Conservation (phyloP, 1,140 invertebrate genomes). For the Muscidifurax raptorellus region DNA sequence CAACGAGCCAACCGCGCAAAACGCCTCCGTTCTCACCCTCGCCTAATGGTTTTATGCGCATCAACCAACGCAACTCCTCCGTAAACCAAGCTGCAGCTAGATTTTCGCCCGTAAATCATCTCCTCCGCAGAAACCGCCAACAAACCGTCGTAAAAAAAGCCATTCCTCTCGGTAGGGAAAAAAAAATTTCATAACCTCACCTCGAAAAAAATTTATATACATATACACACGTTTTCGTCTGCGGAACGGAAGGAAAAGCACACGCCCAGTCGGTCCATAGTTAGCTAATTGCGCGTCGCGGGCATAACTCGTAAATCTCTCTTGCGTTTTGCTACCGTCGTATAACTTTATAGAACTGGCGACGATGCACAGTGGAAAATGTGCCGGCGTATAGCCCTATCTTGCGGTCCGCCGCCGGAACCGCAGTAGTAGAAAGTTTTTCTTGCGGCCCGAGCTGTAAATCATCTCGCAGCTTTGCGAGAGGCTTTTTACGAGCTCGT, state of each 20-base stretch:
- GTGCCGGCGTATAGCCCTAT: neutral
- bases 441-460: neutral
- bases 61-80: neutral
- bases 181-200: neutral
- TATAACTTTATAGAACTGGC: conserved; percentile 27
- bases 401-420: conserved; percentile 9
- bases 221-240: neutral
- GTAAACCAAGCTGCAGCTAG: neutral
- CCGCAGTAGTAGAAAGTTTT: conserved; percentile 52
- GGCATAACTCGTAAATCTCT: conserved; percentile 7
- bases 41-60: neutral
- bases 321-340: neutral
- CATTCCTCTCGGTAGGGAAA: neutral
- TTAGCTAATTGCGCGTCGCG: conserved; percentile 12
- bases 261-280: neutral
- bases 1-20: neutral
- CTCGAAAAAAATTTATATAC: neutral
- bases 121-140: neutral
- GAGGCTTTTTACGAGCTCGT: no score
- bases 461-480: neutral
- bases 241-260: neutral
- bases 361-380: conserved; percentile 17
- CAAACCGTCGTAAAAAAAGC: conserved; percentile 7
- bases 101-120: neutral
- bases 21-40: no score